Evolutionary conservation across 2,797 vertebrate species (phyloP).

Genomic region (Onychomys arenicola): DNA sequence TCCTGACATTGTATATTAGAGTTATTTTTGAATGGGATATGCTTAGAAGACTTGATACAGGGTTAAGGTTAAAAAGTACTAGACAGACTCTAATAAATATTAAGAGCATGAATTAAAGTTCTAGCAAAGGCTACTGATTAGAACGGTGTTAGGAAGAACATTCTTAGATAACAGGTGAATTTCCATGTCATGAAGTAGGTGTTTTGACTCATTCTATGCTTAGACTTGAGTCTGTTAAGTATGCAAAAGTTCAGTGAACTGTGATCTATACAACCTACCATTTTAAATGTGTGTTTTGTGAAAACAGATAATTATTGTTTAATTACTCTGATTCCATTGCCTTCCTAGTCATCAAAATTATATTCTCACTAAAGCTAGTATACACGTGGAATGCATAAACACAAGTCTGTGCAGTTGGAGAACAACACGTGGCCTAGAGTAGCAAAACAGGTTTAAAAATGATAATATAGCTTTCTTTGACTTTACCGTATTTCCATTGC

Average conservation of each 20-base stretch:
- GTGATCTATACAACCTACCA: background rate
- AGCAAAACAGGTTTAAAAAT: background rate
- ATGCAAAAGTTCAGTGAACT: background rate
- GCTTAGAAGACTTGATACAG: background rate
- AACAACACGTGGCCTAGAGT: background rate
- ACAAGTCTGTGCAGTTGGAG: background rate
- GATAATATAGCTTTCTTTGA: background rate
- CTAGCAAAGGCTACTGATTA: background rate
- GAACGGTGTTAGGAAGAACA: background rate
- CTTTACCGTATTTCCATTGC: background rate
- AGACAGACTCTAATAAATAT: background rate
- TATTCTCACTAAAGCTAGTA: constrained; percentile 16
- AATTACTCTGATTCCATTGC: constrained; percentile 18
- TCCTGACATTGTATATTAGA: background rate
- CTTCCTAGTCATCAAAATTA: background rate
- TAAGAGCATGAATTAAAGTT: background rate
- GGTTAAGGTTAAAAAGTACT: background rate
- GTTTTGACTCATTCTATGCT: background rate
- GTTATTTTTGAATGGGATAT: background rate
- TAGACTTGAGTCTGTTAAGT: background rate
- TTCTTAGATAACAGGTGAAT: background rate
- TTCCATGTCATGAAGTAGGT: background rate
- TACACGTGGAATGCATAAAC: background rate
- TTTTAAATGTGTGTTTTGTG: background rate
- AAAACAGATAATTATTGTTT: background rate